Evolutionary conservation across 2,888 invertebrate species (phyloP).

Genomic region (Ichneumoninae sp.): DNA sequence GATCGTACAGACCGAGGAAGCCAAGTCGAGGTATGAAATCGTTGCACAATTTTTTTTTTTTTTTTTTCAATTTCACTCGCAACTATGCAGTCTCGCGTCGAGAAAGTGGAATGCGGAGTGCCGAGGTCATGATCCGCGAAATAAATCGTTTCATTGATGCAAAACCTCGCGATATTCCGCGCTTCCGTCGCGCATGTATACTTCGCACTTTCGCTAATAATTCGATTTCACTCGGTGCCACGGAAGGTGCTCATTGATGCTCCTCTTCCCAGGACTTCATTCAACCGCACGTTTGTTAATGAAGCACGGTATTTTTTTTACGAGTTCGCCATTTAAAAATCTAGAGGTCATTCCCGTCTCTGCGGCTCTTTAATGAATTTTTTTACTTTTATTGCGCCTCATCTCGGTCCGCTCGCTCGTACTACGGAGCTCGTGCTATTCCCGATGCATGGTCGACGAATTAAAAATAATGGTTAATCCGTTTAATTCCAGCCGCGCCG

Average conservation of each 20-base stretch:
- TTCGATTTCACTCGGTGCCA: constrained; percentile 44
- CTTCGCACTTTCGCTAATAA: constrained; percentile 30
- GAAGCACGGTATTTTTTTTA: constrained; percentile 9
- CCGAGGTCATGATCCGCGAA: constrained; percentile 3
- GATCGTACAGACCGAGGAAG: constrained; percentile 85
- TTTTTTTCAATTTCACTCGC: neutral
- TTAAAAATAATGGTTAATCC: neutral
- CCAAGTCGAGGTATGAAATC: constrained; percentile 81
- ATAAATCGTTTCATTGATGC: constrained; percentile 21
- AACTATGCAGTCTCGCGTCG: neutral
- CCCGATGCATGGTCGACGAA: constrained; percentile 29
- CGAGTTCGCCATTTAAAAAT: neutral
- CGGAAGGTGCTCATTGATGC: neutral
- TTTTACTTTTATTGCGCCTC: neutral
- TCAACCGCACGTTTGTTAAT: constrained; percentile 33
- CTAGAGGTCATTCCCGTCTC: constrained; percentile 18
- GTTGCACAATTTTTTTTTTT: neutral
- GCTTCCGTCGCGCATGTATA: neutral
- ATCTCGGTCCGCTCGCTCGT: neutral
- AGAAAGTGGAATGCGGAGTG: constrained; percentile 37
- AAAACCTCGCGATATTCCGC: neutral
- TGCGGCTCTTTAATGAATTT: constrained; percentile 31
- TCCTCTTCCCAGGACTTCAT: constrained; percentile 25
- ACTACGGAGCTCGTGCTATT: neutral
- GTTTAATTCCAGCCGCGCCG: constrained; percentile 80